Base-by-base conservation (phyloP, 2,113 vertebrate genomes). In the Jaculus jaculus region DNA sequence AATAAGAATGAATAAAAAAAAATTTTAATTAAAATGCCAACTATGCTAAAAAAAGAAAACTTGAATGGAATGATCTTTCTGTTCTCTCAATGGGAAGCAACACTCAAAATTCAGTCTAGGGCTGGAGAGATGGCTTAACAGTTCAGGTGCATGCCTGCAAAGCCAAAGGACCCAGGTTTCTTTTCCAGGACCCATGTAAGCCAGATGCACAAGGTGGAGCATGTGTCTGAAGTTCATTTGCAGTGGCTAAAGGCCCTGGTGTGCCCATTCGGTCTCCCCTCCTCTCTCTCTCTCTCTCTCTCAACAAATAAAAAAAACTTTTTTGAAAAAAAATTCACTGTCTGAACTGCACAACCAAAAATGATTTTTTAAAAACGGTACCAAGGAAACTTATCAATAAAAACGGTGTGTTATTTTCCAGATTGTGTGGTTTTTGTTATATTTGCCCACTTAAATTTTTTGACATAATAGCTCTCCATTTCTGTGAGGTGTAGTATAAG, bases 51-150 rank as follows among this genome's bases (percentile, higher is more conserved):
- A 51, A 74, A 58, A 87, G 73, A 78, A 80, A 18, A 20, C 34
- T 17, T 71, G n/a, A n/a, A n/a, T n/a, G n/a, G 20, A 79, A 84
- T 81, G 65, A 86, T 92, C 60, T 92, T 92, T 80, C 37, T 58
- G 26, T 68, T 20, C 11, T 79, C 73, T 83, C 75, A 92, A 81
- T 34, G 69, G 17, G 75, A 93, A 93, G 26, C 28, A 92, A 72
- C 78, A 85, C 58, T 54, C 54, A 54, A 54, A 54, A 54, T 15
- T 54, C 54, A 54, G 42, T 47, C 42, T 8, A 47, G 42, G 42
- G 42, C 42, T 47, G 42, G 42, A 47, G 42, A 47, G 42, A 47
- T 47, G 42, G 42, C 42, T 47, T 47, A 47, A 47, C 8, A 8
- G 42, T 47, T 47, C 5, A 47, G 8, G 42, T 47, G 42, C 42